Evolutionary conservation across 2,888 invertebrate species (phyloP), one percentile per base, ranked within the genome.

Genomic region (Drosophila fulvimacula): DNA sequence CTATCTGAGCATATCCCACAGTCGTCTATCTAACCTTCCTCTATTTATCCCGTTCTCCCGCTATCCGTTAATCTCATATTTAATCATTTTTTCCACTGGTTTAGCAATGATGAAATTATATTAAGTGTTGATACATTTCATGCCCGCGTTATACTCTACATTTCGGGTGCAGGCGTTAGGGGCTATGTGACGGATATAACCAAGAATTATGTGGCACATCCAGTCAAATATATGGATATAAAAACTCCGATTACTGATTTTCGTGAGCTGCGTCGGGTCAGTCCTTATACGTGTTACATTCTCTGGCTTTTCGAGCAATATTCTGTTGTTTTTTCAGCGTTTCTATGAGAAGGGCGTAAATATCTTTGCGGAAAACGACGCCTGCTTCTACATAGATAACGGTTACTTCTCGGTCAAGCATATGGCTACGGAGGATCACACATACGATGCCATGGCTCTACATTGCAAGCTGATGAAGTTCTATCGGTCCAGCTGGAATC

Each of bases 351-450:
- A 79, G 27, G 78, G 86, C 46, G 69, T 92, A 0, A 92, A 92
- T 34, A 91, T 92, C 30, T 92, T 92, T 65, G 82, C 91, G 1
- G 88, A 91, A 24, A 63, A 72, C 7, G 92, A 92, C 73, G 91
- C 92, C 6, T 38, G 79, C 2, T 89, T 65, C 56, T 92, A 92
- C 55, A 89, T 92, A 6, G 85, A 89, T 13, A 89, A 83, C 36
- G 91, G 90, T 38, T 87, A 89, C 41, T 91, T 89, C 51, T 88
- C 81, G 5, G 82, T 91, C 13, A 92, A 92, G 62, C 92, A 91
- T 27, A 70, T 86, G 41, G 76, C 92, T 0, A 60, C 81, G 0
- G 92, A 92, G 65, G 56, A 79, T 38, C 92, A 92, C 61, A 88
- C 76, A 0, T 92, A 92, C 27, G 72, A 77, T 24, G 88, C 86